These are phyloP conservation scores for Drosophila chauvacae DNA, from an alignment of 1,140 invertebrate genomes.

Conservation along the genomic window DNA sequence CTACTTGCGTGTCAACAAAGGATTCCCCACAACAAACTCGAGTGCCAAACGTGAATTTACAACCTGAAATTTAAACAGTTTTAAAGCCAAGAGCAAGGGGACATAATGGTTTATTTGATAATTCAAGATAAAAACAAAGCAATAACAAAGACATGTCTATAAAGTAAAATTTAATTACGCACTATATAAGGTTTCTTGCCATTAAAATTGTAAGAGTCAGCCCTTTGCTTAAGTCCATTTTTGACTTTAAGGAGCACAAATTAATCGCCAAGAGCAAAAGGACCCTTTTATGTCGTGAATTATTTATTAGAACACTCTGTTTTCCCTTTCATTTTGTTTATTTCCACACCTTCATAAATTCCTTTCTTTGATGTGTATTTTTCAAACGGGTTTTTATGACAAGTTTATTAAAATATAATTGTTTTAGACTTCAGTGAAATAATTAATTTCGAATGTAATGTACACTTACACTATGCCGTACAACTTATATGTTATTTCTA, in stretches of 20 bases:
- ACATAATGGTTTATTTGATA: background rate
- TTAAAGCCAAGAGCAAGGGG: too few species aligned
- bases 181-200: background rate
- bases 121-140: background rate
- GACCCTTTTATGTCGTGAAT: constrained; percentile 4
- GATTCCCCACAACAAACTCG: constrained; percentile 13
- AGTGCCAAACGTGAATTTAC: background rate
- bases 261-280: constrained; percentile 1
- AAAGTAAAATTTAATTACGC: background rate
- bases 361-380: background rate
- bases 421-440: background rate
- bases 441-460: too few species aligned
- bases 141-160: background rate
- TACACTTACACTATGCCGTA: too few species aligned
- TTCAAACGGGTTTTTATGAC: background rate
- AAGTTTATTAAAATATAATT: background rate
- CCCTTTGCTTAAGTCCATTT: background rate
- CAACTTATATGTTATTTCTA: background rate
- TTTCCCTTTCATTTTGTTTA: constrained; percentile 2
- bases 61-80: background rate
- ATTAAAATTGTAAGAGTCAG: background rate
- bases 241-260: background rate
- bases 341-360: background rate
- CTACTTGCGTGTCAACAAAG: constrained; percentile 38
- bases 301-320: background rate